Conservation (phyloP, 2,113 vertebrate genomes). For the Amblyopsis rosae region DNA sequence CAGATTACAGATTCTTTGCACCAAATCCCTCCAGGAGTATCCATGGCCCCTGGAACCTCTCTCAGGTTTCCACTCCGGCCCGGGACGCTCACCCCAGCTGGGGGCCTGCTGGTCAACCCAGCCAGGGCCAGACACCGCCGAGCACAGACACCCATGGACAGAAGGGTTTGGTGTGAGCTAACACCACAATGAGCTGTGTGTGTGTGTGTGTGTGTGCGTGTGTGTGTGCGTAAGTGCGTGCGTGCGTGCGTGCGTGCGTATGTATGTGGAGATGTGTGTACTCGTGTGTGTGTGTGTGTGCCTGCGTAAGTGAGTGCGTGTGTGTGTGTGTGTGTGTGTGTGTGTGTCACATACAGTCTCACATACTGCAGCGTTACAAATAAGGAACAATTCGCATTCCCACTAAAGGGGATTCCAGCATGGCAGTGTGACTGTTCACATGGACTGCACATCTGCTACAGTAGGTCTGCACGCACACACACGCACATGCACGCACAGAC, state of each 20-base stretch:
- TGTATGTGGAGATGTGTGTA: too few relatives aligned
- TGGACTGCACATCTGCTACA: constrained; percentile 59
- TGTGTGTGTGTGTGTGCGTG: not conserved
- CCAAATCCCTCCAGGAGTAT: constrained; percentile 85
- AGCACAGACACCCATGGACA: constrained; percentile 17
- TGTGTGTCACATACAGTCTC: constrained; percentile 29
- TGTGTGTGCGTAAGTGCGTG: not conserved
- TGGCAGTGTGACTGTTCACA: constrained; percentile 73
- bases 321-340: not conserved
- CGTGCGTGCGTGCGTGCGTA: too few relatives aligned
- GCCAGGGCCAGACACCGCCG: constrained; percentile 19
- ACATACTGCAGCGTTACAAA: constrained; percentile 31
- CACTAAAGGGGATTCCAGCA: constrained; percentile 72
- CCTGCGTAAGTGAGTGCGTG: not conserved
- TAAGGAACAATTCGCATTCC: constrained; percentile 53
- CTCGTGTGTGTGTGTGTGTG: not conserved
- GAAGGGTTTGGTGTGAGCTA: not conserved
- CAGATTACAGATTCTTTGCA: constrained; percentile 83
- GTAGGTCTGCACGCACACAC: not conserved
- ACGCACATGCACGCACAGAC: too few relatives aligned
- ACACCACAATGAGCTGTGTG: constrained; percentile 1
- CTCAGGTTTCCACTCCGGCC: constrained; percentile 74
- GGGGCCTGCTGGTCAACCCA: constrained; percentile 54
- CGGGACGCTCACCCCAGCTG: constrained; percentile 60
- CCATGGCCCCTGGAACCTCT: constrained; percentile 82